phyloP scores from a whole-genome alignment of 2,888 invertebrate genomes.

The Trissonchulus latispiculum region DNA sequence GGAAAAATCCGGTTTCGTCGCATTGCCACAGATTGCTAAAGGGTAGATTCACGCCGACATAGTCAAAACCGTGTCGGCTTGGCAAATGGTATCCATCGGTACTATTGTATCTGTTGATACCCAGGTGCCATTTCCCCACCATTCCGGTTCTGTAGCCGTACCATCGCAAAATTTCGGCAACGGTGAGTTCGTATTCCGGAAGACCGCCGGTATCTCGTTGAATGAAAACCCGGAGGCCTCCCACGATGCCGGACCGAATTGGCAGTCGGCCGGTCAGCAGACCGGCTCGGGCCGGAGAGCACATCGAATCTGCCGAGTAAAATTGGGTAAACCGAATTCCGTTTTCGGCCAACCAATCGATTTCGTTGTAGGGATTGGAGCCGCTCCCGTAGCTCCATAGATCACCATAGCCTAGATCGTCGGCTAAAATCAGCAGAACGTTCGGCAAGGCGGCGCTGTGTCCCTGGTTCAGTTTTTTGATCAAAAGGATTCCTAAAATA shows the following conservation, averaged over 20 bases:
- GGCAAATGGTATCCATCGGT: slow-evolving; percentile 40
- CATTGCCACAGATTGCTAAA: slow-evolving; percentile 42
- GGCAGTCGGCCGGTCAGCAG: slow-evolving; percentile 48
- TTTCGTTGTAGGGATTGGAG: slow-evolving; percentile 47
- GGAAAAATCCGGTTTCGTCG: slow-evolving; percentile 32
- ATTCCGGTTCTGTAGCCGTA: slow-evolving; percentile 46
- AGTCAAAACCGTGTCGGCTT: slow-evolving; percentile 37
- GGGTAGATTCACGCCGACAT: slow-evolving; percentile 41
- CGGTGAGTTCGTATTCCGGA: slow-evolving; percentile 47
- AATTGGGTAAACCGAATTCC: slow-evolving; percentile 50
- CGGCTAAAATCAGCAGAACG: slow-evolving; percentile 50
- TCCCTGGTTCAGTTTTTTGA: too few relatives aligned
- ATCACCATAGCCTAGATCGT: slow-evolving; percentile 51
- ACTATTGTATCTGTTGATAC: slow-evolving; percentile 36
- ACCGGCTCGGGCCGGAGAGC: slow-evolving; percentile 51
- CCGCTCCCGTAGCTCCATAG: slow-evolving; percentile 48
- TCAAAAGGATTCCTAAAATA: too few relatives aligned
- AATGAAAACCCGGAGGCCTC: slow-evolving; percentile 40
- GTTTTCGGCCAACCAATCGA: slow-evolving; percentile 45
- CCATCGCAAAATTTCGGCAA: slow-evolving; percentile 46
- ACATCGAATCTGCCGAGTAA: slow-evolving; percentile 49
- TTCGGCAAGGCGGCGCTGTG: too few relatives aligned
- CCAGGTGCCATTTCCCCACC: slow-evolving; percentile 52
- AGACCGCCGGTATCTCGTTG: slow-evolving; percentile 46
- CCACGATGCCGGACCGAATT: slow-evolving; percentile 39